Evolutionary conservation across 2,113 vertebrate genomes (phyloP), one percentile per base, ranked within the genome.

Genomic region (Zosterops pallidus): DNA sequence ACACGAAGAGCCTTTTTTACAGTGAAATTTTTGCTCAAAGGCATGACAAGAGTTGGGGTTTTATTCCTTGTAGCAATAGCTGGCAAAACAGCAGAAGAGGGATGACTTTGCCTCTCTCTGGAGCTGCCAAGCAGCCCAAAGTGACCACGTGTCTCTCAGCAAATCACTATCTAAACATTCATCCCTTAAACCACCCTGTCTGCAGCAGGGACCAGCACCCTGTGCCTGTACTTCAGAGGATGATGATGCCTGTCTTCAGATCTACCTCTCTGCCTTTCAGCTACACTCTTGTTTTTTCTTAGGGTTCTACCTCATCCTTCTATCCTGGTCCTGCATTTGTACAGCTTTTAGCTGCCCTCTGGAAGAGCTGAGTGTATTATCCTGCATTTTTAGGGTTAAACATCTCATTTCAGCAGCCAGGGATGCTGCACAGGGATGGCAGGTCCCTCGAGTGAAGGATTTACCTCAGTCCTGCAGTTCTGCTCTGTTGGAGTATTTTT

Each of bases 11-110:
- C 65, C 63, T 84, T 89, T 88, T 89, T 83, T 42, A 69, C 62
- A 46, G 83, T 6, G 14, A 78, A 76, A 16, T 55, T 89, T 80
- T 92, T 93, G 44, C 79, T 96, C 69, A 71, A 90, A 96, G 94
- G 60, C 82, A 80, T 11, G 18, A 64, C 1, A 5, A 83, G 57
- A 25, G 37, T 15, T 12, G 10, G 44, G 6, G 23, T 9, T 85
- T 86, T 69, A 41, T 47, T 39, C 44, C 71, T 77, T 71, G 35
- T 79, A 63, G 57, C 1, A 3, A 39, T 60, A 83, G n/a, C 56
- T 89, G 65, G 76, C 39, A 88, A 78, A 89, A 79, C 52, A 56
- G 41, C 82, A 65, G 60, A 69, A 83, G 22, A 88, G 20, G 37
- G 28, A 78, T 93, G 79, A 69, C 31, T 94, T 62, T 92, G 69